Percentiles rank a stretch among this genome's conserved stretches.
Conservation (phyloP, 2,888 invertebrate genomes). For the Biston stratarius region DNA sequence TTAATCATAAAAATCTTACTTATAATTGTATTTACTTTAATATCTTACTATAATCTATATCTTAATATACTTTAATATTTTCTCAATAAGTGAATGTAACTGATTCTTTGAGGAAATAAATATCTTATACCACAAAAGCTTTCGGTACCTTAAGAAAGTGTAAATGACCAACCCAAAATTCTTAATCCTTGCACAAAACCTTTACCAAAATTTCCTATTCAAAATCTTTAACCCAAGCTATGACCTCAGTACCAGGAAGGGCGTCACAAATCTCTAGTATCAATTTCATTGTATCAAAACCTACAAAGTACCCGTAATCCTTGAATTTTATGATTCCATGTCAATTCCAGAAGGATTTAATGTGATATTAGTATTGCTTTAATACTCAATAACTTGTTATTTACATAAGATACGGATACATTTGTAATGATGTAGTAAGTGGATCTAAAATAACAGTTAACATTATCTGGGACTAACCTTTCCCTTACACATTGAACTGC, state of each 20-base stretch:
- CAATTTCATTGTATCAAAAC: slow-evolving; percentile 32
- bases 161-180: no score
- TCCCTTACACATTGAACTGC: slow-evolving; percentile 12
- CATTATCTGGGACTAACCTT: slow-evolving; percentile 13
- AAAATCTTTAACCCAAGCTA: background rate
- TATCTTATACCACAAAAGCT: no score
- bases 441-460: slow-evolving; percentile 36
- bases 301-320: slow-evolving; percentile 41
- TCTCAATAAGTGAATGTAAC: no score
- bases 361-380: slow-evolving; percentile 54
- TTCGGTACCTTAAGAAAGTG: no score
- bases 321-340: slow-evolving; percentile 53
- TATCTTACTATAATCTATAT: no score
- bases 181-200: no score
- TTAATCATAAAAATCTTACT: no score
- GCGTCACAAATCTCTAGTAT: slow-evolving; percentile 28
- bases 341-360: slow-evolving; percentile 53
- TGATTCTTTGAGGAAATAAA: no score
- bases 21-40: no score
- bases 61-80: no score
- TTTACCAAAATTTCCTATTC: no score
- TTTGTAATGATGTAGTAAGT: slow-evolving; percentile 45
- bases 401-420: slow-evolving; percentile 50
- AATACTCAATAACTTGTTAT: slow-evolving; percentile 51
- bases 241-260: slow-evolving; percentile 10